Evolutionary conservation across 2,888 invertebrate genomes (phyloP).

Genomic region (Meta bourneti): DNA sequence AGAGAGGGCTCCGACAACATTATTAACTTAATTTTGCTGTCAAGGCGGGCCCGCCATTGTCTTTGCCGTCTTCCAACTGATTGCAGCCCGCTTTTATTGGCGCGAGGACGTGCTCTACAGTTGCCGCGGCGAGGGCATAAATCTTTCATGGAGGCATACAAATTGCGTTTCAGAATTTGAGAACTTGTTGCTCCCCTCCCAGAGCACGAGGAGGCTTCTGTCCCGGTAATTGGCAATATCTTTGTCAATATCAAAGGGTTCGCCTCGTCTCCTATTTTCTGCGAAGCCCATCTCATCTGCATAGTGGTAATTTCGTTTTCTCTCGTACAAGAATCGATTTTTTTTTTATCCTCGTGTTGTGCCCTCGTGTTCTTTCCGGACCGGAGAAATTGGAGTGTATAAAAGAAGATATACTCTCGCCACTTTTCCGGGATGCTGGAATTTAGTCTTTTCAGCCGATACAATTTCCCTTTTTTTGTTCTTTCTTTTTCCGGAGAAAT

Average conservation of each 20-base stretch:
- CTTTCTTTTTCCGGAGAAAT: neutral
- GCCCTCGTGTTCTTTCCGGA: too few species aligned
- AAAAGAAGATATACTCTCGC: conserved; percentile 57
- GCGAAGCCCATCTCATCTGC: conserved; percentile 70
- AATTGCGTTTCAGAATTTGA: conserved; percentile 77
- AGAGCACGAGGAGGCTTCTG: conserved; percentile 19
- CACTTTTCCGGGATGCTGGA: conserved; percentile 33
- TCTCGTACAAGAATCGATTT: conserved; percentile 60
- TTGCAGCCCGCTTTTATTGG: conserved; percentile 73
- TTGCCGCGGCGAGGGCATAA: conserved; percentile 59
- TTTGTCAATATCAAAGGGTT: conserved; percentile 73
- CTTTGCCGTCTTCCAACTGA: conserved; percentile 47
- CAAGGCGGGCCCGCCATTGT: conserved; percentile 62
- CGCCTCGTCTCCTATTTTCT: neutral
- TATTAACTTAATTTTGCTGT: conserved; percentile 77
- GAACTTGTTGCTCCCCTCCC: conserved; percentile 72
- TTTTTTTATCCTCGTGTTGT: conserved; percentile 12
- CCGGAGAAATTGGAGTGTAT: conserved; percentile 62
- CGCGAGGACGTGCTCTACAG: conserved; percentile 63
- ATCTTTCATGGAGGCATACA: conserved; percentile 75
- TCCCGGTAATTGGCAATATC: conserved; percentile 76
- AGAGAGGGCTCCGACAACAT: conserved; percentile 53
- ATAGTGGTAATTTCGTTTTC: conserved; percentile 76
- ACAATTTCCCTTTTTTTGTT: conserved; percentile 56
- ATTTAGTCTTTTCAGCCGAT: conserved; percentile 65